Evolutionary conservation across 2,888 invertebrate genomes (phyloP).

Genomic region (Hofmannophila pseudospretella): DNA sequence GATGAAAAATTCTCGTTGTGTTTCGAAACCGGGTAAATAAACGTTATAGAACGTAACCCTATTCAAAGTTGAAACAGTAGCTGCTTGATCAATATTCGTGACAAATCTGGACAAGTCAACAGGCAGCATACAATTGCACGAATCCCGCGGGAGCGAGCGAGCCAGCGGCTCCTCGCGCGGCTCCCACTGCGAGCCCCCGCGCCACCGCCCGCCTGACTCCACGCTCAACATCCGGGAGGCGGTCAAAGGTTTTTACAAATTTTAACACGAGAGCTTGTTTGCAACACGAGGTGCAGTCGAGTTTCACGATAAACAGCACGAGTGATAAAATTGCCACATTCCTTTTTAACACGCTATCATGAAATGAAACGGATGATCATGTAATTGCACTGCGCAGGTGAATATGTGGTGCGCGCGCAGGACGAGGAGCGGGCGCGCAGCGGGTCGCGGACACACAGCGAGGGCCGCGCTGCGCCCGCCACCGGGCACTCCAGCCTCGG

Average conservation of each 20-base stretch:
- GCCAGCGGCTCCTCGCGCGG: conserved; percentile 28
- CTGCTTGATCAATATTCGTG: too few species aligned
- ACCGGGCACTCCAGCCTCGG: conserved; percentile 51
- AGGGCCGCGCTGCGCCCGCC: conserved; percentile 35
- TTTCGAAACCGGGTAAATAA: too few species aligned
- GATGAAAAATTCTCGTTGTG: too few species aligned
- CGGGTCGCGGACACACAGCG: conserved; percentile 78
- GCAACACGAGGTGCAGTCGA: too few species aligned
- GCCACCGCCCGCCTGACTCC: conserved; percentile 17
- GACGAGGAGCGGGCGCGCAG: conserved; percentile 71
- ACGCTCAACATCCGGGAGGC: conserved; percentile 77
- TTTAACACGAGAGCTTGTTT: too few species aligned
- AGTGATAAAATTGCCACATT: too few species aligned
- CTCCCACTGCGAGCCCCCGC: conserved; percentile 16
- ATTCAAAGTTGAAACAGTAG: too few species aligned
- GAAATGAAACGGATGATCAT: too few species aligned
- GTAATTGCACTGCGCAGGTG: conserved; percentile 70
- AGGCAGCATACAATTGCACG: background rate
- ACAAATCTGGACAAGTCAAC: background rate
- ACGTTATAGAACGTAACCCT: too few species aligned
- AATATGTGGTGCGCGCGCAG: conserved; percentile 79
- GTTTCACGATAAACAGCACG: too few species aligned
- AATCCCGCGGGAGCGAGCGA: conserved; percentile 29
- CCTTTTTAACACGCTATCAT: too few species aligned
- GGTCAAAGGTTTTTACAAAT: conserved; percentile 66